A percentile compares a stretch with the other conserved stretches of the same genome.
These are phyloP conservation scores for Cyphomyrus discorhynchus DNA, from an alignment of 2,113 vertebrate species.

Conservation along the genomic window DNA sequence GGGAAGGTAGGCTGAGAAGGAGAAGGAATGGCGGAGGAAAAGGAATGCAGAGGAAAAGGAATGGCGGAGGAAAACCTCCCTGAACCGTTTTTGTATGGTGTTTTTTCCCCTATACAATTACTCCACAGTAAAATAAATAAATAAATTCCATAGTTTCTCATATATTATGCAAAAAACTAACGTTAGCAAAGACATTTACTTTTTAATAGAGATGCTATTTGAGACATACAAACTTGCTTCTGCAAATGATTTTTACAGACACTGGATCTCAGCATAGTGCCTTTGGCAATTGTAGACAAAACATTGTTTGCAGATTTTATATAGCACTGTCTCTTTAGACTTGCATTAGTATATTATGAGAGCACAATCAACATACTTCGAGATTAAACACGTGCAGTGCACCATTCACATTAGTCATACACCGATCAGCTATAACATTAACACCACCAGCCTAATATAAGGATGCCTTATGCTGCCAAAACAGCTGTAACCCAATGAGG, in stretches of 20 bases:
- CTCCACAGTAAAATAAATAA: not conserved
- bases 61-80: too few species aligned
- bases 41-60: too few species aligned
- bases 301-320: not conserved
- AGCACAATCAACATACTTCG: not conserved
- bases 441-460: not conserved
- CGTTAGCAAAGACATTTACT: too few species aligned
- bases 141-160: not conserved
- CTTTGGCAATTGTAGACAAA: not conserved
- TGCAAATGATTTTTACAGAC: too few species aligned
- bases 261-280: too few species aligned
- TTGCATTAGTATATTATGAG: not conserved
- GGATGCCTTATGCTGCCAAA: not conserved
- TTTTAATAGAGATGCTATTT: too few species aligned
- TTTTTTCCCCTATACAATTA: not conserved
- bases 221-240: too few species aligned
- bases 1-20: not conserved
- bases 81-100: not conserved
- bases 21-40: not conserved
- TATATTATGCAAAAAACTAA: not conserved
- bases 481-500: not conserved
- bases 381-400: not conserved
- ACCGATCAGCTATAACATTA: not conserved
- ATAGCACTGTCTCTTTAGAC: not conserved
- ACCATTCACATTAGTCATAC: not conserved